Evolutionary conservation across 1,140 invertebrate species (phyloP).

Genomic region (Papilio aristodemus): DNA sequence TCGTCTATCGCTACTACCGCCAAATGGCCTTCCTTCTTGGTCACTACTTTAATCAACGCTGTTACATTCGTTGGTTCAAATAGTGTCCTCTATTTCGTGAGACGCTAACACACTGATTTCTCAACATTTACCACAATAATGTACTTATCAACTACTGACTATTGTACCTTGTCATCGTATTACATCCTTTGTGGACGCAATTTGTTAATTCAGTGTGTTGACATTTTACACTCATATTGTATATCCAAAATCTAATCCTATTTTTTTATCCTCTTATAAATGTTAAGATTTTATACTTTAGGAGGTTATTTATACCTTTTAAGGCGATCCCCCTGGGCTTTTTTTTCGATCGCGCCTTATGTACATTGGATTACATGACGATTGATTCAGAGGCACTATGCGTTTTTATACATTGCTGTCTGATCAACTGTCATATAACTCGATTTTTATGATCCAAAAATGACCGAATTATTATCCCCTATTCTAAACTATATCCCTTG

Average conservation of each 20-base stretch:
- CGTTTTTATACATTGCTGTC: conserved; percentile 4
- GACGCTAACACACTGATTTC: conserved; percentile 45
- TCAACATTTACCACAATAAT: background rate
- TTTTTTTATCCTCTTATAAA: conserved; percentile 79
- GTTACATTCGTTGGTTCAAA: conserved; percentile 52
- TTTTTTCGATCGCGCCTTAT: conserved; percentile 64
- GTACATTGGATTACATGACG: conserved; percentile 25
- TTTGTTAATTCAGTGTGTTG: conserved; percentile 41
- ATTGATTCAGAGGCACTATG: conserved; percentile 44
- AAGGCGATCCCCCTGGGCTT: conserved; percentile 73
- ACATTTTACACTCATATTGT: conserved; percentile 53
- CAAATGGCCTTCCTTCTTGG: conserved; percentile 56
- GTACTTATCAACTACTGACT: background rate
- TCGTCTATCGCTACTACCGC: conserved; percentile 53
- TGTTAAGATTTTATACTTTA: conserved; percentile 75
- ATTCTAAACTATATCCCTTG: conserved; percentile 44
- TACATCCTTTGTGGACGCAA: conserved; percentile 20
- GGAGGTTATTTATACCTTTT: conserved; percentile 49
- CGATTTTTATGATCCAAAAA: conserved; percentile 46
- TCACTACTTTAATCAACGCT: conserved; percentile 54
- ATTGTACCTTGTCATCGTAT: conserved; percentile 1
- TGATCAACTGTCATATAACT: conserved; percentile 47
- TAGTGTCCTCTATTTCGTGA: conserved; percentile 50
- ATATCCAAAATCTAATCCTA: conserved; percentile 79
- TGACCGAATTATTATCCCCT: conserved; percentile 61